Evolutionary conservation across 1,140 invertebrate species (phyloP).

Genomic region (Polypedilum pembai): DNA sequence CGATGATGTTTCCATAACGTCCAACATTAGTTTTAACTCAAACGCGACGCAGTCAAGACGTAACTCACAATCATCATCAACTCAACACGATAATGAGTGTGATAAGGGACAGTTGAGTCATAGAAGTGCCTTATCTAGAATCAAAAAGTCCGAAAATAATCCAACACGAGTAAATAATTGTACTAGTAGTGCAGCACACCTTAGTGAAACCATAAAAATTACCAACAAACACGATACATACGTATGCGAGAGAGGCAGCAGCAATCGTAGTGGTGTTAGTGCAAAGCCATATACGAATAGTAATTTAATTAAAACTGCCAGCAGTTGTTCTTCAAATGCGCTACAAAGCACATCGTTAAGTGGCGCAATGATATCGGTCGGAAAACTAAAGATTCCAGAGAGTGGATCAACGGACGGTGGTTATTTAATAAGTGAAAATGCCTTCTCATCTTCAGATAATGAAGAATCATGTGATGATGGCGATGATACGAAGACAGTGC

Average conservation of each 20-base stretch:
- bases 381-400: slow-evolving; percentile 30
- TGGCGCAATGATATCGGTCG: slow-evolving; percentile 32
- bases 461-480: slow-evolving; percentile 47
- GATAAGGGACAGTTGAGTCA: slow-evolving; percentile 8
- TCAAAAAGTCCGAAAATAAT: neutral
- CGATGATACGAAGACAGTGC: slow-evolving; percentile 34
- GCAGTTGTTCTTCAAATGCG: slow-evolving; percentile 27
- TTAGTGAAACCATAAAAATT: slow-evolving; percentile 27
- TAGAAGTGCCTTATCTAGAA: slow-evolving; percentile 15
- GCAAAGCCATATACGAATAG: neutral
- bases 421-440: slow-evolving; percentile 50
- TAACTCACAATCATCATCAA: neutral
- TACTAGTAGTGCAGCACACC: neutral
- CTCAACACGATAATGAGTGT: neutral
- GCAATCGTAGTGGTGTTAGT: neutral
- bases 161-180: neutral
- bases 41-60: neutral
- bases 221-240: slow-evolving; percentile 12
- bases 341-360: slow-evolving; percentile 24
- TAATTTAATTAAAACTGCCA: slow-evolving; percentile 25
- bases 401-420: slow-evolving; percentile 33
- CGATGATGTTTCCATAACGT: slow-evolving; percentile 6
- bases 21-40: neutral
- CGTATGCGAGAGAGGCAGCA: neutral
- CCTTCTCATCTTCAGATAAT: slow-evolving; percentile 47